Evolutionary conservation across 2,113 vertebrate species (phyloP).

Genomic region (Ivindomyrus marchei): DNA sequence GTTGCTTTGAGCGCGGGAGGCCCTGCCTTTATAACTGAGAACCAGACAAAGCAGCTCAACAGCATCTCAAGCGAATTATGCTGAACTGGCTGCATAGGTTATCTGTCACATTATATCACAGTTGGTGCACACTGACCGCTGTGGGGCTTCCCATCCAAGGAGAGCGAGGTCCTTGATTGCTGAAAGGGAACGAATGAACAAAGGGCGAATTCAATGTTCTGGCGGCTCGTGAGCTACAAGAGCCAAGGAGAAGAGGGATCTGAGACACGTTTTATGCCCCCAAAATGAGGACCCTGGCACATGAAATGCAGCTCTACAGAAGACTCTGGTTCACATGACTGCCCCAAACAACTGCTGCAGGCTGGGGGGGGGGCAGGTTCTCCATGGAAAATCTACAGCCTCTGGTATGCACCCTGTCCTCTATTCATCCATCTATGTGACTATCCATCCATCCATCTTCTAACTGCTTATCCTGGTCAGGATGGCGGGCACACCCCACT

Average conservation of each 20-base stretch:
- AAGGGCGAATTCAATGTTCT: constrained; percentile 3
- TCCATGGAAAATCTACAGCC: neutral
- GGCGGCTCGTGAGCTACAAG: neutral
- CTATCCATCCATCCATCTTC: neutral
- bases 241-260: neutral
- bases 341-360: neutral
- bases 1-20: neutral
- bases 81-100: neutral
- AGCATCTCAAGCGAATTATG: neutral
- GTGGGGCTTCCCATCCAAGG: neutral
- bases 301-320: neutral
- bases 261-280: neutral
- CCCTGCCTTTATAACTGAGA: neutral
- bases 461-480: neutral
- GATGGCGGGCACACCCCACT: neutral
- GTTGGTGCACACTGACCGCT: neutral
- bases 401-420: neutral
- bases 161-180: neutral
- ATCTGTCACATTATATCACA: neutral
- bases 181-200: neutral
- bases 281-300: neutral
- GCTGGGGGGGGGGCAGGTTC: neutral
- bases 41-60: neutral
- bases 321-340: neutral
- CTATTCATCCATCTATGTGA: neutral